Percentiles rank a stretch among this genome's conserved stretches.
Conservation (phyloP, 2,113 vertebrate species). For the Myodes glareolus region DNA sequence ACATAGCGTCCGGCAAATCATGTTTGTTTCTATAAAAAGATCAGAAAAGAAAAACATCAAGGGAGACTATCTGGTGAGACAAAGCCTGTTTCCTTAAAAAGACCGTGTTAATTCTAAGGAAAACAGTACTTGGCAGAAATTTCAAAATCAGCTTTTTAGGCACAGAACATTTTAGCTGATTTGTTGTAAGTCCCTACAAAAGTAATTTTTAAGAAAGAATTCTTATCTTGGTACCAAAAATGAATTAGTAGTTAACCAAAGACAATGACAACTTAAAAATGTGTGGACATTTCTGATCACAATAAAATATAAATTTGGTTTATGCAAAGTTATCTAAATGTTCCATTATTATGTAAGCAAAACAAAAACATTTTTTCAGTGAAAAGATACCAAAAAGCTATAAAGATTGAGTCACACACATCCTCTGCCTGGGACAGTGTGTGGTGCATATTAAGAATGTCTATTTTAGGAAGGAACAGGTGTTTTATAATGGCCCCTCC, state of each 20-base stretch:
- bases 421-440: background rate
- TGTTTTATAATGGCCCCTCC: slow-evolving; percentile 8
- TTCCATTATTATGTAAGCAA: slow-evolving; percentile 19
- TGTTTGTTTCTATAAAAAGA: slow-evolving; percentile 80
- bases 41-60: slow-evolving; percentile 75
- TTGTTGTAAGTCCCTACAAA: slow-evolving; percentile 57
- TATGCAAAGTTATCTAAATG: slow-evolving; percentile 41
- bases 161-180: slow-evolving; percentile 36
- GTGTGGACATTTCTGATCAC: slow-evolving; percentile 37
- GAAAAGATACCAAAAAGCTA: slow-evolving; percentile 41
- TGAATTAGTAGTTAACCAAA: slow-evolving; percentile 35
- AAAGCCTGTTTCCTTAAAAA: slow-evolving; percentile 62
- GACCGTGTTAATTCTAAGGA: slow-evolving; percentile 37
- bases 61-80: slow-evolving; percentile 45
- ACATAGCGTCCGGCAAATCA: slow-evolving; percentile 69
- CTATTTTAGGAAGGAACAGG: slow-evolving; percentile 44
- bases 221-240: slow-evolving; percentile 16
- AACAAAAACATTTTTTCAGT: slow-evolving; percentile 42
- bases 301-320: slow-evolving; percentile 61
- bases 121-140: slow-evolving; percentile 33
- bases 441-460: slow-evolving; percentile 3
- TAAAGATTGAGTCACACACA: background rate
- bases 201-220: slow-evolving; percentile 54
- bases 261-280: background rate
- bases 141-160: slow-evolving; percentile 45